A percentile compares a stretch with the other conserved stretches of the same genome.
Conservation (phyloP, 2,888 invertebrate genomes). For the Drosophila borborema region DNA sequence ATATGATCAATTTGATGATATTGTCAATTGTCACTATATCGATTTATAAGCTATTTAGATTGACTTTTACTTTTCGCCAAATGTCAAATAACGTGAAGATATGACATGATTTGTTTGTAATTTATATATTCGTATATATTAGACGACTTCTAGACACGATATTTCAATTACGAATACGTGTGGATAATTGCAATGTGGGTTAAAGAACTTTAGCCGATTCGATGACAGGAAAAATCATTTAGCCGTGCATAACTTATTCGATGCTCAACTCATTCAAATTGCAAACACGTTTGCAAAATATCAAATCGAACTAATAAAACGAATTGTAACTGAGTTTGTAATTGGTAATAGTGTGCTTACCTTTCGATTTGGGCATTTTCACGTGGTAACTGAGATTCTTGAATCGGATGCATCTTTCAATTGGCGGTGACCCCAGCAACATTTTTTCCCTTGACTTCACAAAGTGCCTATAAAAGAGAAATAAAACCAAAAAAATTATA, state of each 20-base stretch:
- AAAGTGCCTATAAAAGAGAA: conserved; percentile 23
- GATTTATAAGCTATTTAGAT: conserved; percentile 4
- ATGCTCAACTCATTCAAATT: conserved; percentile 23
- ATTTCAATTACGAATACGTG: conserved; percentile 45
- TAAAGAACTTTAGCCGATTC: conserved; percentile 16
- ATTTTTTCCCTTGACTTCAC: conserved; percentile 11
- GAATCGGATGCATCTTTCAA: conserved; percentile 24
- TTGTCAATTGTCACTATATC: not conserved
- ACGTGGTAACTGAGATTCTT: conserved; percentile 31
- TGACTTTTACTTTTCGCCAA: conserved; percentile 44
- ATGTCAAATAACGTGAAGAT: conserved; percentile 4
- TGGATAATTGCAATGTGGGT: conserved; percentile 37
- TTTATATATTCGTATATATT: not conserved
- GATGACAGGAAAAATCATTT: conserved; percentile 9
- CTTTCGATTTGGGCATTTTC: conserved; percentile 11
- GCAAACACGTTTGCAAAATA: conserved; percentile 27
- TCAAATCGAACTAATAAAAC: conserved; percentile 3
- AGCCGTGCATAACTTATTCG: not conserved
- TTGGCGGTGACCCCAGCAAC: not conserved
- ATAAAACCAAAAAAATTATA: not conserved
- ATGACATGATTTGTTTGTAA: conserved; percentile 21
- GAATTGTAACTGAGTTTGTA: conserved; percentile 2
- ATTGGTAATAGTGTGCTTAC: conserved; percentile 35
- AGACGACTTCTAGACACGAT: conserved; percentile 11
- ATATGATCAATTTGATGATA: conserved; percentile 20